A percentile compares a stretch with the other conserved stretches of the same genome.
Evolutionary conservation across 2,797 vertebrate genomes (phyloP).

Genomic region (Hydrophis major): DNA sequence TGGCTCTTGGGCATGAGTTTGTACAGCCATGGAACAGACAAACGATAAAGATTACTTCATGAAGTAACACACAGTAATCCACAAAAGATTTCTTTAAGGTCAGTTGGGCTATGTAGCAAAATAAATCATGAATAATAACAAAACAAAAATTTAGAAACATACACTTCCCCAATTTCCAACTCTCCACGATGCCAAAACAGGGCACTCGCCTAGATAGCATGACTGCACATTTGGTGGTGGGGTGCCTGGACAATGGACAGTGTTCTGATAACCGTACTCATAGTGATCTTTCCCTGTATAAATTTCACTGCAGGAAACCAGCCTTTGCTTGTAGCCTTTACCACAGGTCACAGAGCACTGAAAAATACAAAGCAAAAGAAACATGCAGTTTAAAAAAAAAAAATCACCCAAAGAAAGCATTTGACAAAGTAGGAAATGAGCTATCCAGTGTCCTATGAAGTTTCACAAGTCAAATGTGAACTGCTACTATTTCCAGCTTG

Average conservation of each 20-base stretch:
- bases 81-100: background rate
- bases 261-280: constrained; percentile 88
- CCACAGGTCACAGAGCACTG: constrained; percentile 95
- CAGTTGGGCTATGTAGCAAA: background rate
- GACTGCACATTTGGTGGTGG: constrained; percentile 85
- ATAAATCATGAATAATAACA: background rate
- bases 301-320: constrained; percentile 93
- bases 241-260: constrained; percentile 82
- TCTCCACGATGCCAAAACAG: constrained; percentile 80
- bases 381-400: background rate
- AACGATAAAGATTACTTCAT: background rate
- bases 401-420: background rate
- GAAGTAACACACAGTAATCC: background rate
- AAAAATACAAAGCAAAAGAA: background rate
- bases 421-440: background rate
- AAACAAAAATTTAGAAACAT: constrained; percentile 61
- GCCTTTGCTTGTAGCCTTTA: constrained; percentile 88
- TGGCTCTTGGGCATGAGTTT: background rate
- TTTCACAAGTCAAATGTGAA: background rate
- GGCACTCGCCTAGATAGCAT: constrained; percentile 82
- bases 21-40: background rate
- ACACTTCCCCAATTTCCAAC: constrained; percentile 91
- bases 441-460: background rate
- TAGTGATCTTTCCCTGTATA: constrained; percentile 90
- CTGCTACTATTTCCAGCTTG: background rate